Conservation (phyloP, 2,113 vertebrate species). For the Hirundichthys speculiger region DNA sequence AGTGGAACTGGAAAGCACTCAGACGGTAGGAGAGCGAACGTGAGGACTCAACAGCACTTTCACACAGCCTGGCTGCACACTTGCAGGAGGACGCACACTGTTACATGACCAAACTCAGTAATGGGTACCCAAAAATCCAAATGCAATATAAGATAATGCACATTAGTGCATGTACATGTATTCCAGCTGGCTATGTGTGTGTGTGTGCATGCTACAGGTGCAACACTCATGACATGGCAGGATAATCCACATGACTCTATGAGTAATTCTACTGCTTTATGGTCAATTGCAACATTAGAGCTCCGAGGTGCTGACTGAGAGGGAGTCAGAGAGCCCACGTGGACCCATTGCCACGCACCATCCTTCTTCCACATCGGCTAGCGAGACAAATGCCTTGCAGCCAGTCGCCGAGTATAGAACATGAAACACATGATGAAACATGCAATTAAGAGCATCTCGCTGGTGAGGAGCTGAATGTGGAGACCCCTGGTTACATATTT, state of each 20-base stretch:
- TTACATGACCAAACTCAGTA: neutral
- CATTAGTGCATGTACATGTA: neutral
- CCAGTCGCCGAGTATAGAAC: slow-evolving; percentile 68
- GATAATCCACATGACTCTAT: slow-evolving; percentile 44
- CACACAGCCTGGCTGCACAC: too few species aligned
- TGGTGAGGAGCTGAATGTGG: slow-evolving; percentile 38
- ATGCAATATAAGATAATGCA: slow-evolving; percentile 6
- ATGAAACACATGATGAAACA: slow-evolving; percentile 79
- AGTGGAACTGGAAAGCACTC: slow-evolving; percentile 54
- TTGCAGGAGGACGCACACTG: neutral
- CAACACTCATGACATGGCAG: slow-evolving; percentile 47
- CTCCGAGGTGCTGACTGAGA: slow-evolving; percentile 37
- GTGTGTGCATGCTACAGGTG: slow-evolving; percentile 32
- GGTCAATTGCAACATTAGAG: slow-evolving; percentile 51
- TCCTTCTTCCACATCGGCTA: slow-evolving; percentile 57
- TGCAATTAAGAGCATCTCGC: slow-evolving; percentile 76
- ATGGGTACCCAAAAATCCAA: neutral
- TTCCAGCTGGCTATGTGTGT: neutral
- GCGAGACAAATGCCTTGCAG: slow-evolving; percentile 75
- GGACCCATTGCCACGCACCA: slow-evolving; percentile 40
- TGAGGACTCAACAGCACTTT: slow-evolving; percentile 25
- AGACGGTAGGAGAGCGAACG: slow-evolving; percentile 25
- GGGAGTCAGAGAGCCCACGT: slow-evolving; percentile 18
- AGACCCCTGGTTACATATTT: slow-evolving; percentile 70
- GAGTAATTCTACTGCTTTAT: slow-evolving; percentile 41